Evolutionary conservation across 2,888 invertebrate species (phyloP).

Genomic region (Empis stercorea): DNA sequence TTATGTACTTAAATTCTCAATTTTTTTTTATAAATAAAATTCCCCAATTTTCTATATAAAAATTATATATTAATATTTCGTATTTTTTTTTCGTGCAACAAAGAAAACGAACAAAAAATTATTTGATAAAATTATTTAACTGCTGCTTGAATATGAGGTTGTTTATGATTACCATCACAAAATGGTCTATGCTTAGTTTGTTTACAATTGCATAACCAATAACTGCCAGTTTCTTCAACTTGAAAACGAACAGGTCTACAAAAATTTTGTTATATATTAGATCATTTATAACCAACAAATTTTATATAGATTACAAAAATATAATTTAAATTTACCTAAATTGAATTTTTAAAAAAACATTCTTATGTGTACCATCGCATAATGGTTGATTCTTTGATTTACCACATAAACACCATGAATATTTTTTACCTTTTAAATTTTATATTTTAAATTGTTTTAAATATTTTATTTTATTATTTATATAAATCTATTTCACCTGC

Average conservation of each 20-base stretch:
- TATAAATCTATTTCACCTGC: conserved; percentile 40
- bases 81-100: no score
- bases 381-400: conserved; percentile 83
- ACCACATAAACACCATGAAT: conserved; percentile 92
- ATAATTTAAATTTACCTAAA: conserved; percentile 42
- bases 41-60: background rate
- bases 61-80: no score
- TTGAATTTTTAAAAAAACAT: conserved; percentile 57
- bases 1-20: no score
- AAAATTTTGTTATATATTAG: conserved; percentile 12
- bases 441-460: background rate
- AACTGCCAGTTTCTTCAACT: conserved; percentile 78
- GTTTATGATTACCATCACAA: conserved; percentile 91
- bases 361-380: conserved; percentile 87
- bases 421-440: conserved; percentile 47
- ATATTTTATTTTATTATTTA: no score
- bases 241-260: conserved; percentile 66
- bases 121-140: conserved; percentile 22
- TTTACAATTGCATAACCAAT: conserved; percentile 98
- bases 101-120: no score
- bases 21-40: no score
- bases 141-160: conserved; percentile 50
- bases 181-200: conserved; percentile 87
- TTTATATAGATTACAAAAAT: no score
- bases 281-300: no score